phyloP scores from a whole-genome alignment of 2,888 invertebrate genomes.

The Amorpha juglandis region DNA sequence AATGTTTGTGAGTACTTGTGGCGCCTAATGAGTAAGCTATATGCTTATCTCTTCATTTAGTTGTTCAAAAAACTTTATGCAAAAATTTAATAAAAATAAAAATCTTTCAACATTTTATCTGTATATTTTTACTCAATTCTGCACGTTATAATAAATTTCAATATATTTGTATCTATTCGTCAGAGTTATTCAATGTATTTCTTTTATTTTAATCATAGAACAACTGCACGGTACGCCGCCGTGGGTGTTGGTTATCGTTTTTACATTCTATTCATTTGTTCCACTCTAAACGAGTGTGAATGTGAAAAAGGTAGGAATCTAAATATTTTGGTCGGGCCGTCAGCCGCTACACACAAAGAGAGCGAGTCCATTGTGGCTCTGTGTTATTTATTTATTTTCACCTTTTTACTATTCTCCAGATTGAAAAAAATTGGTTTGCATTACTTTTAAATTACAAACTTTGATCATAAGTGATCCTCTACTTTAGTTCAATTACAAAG shows the following conservation, averaged over 20 bases:
- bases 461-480: not conserved
- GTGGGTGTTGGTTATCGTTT: constrained; percentile 9
- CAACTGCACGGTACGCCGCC: not conserved
- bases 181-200: constrained; percentile 1
- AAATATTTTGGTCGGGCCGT: constrained; percentile 10
- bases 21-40: no score
- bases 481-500: not conserved
- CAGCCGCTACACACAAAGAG: not conserved
- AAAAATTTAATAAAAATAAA: no score
- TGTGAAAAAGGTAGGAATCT: constrained; percentile 5
- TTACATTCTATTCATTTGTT: constrained; percentile 19
- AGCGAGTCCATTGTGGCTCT: not conserved
- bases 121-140: no score
- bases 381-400: constrained; percentile 11
- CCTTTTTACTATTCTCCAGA: not conserved
- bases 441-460: not conserved
- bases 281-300: constrained; percentile 4
- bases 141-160: no score
- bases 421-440: no score
- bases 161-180: no score
- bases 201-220: not conserved
- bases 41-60: no score
- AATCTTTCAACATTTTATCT: no score
- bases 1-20: no score
- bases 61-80: no score